phyloP scores from a whole-genome alignment of 2,797 vertebrate genomes.

The Myotis myotis region DNA sequence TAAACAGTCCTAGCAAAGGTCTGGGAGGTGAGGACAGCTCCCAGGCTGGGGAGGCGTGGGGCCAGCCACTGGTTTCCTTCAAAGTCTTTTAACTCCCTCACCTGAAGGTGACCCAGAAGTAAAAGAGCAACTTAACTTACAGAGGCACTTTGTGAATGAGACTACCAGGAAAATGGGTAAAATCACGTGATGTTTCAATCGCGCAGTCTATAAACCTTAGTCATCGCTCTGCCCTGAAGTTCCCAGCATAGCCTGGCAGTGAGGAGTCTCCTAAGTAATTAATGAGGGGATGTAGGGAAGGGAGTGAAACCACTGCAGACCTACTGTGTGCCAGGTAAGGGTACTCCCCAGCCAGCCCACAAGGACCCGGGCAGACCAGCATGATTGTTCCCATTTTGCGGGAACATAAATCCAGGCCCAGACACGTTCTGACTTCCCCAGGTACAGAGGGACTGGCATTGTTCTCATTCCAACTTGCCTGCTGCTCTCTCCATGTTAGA shows the following conservation, averaged over 20 bases:
- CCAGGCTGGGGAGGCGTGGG: not conserved
- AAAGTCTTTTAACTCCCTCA: not conserved
- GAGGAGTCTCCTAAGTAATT: constrained; percentile 15
- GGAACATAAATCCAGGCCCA: not conserved
- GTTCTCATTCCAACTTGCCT: not conserved
- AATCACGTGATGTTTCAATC: not conserved
- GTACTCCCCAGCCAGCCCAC: not conserved
- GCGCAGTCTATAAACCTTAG: not conserved
- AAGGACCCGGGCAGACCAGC: not conserved
- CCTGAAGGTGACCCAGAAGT: not conserved
- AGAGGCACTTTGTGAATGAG: constrained; percentile 6
- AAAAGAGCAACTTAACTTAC: not conserved
- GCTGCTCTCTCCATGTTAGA: not conserved
- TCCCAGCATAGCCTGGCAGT: not conserved
- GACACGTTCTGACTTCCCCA: not conserved
- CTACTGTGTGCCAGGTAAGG: not conserved
- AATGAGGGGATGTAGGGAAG: not conserved
- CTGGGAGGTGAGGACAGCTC: not conserved
- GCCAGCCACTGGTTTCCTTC: not conserved
- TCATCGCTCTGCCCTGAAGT: not conserved
- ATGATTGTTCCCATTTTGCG: not conserved
- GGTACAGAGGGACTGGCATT: not conserved
- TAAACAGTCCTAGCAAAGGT: not conserved
- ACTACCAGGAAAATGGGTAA: not conserved
- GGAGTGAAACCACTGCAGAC: not conserved